Evolutionary conservation across 1,140 invertebrate genomes (phyloP).

Genomic region (Lordiphosa collinella): DNA sequence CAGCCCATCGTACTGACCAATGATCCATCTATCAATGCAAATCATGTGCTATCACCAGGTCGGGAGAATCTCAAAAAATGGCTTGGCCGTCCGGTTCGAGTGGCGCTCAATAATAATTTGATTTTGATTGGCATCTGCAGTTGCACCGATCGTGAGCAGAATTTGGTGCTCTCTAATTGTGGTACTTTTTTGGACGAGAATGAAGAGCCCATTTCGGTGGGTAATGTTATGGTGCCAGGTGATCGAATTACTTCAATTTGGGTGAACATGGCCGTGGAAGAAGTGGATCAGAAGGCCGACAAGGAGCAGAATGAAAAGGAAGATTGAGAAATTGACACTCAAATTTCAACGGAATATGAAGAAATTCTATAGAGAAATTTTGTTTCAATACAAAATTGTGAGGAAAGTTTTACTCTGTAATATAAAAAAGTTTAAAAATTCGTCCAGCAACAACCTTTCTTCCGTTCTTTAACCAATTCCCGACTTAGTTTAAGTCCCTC

Average conservation of each 20-base stretch:
- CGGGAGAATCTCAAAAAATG: constrained; percentile 17
- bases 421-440: too few species aligned
- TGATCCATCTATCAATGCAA: neutral
- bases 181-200: constrained; percentile 4
- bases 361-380: neutral
- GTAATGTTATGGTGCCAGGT: constrained; percentile 30
- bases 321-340: neutral
- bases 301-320: neutral
- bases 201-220: constrained; percentile 2
- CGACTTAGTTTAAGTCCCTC: too few species aligned
- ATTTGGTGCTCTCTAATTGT: constrained; percentile 32
- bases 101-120: constrained; percentile 27
- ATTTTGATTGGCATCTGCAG: constrained; percentile 37
- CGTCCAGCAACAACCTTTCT: too few species aligned
- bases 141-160: constrained; percentile 38
- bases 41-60: constrained; percentile 2
- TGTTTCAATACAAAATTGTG: too few species aligned
- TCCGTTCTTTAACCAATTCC: too few species aligned
- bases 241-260: constrained; percentile 14
- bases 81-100: constrained; percentile 26
- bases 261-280: constrained; percentile 7
- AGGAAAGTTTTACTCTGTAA: too few species aligned
- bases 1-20: constrained; percentile 21
- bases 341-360: neutral
- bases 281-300: neutral